These are phyloP conservation scores for Monopterus albus DNA, from an alignment of 2,113 vertebrate species.

Conservation along the genomic window DNA sequence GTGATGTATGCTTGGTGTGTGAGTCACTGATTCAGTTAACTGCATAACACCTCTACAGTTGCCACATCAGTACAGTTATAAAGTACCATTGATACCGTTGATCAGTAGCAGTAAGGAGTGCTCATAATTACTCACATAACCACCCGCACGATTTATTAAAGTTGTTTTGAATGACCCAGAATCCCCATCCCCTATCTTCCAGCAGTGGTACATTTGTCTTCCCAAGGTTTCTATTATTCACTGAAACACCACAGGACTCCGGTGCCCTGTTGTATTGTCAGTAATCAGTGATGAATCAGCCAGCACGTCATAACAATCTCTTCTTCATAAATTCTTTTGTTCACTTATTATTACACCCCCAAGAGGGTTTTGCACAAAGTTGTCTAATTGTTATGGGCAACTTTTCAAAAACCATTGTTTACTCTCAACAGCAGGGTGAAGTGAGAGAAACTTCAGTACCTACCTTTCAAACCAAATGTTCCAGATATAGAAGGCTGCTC, in stretches of 20 bases:
- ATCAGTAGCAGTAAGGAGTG: slow-evolving; percentile 27
- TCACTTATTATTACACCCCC: neutral
- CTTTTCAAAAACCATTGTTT: neutral
- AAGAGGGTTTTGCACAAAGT: neutral
- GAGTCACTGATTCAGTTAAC: slow-evolving; percentile 56
- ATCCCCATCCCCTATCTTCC: neutral
- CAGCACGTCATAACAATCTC: neutral
- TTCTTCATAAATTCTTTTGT: slow-evolving; percentile 3
- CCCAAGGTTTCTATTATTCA: slow-evolving; percentile 12
- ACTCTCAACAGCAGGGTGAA: neutral
- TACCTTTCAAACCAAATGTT: slow-evolving; percentile 97
- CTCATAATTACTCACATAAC: slow-evolving; percentile 9
- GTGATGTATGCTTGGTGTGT: slow-evolving; percentile 25
- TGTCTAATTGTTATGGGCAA: slow-evolving; percentile 2
- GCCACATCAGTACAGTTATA: slow-evolving; percentile 45
- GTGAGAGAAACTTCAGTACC: neutral
- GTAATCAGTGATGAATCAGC: slow-evolving; percentile 25
- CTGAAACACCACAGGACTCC: slow-evolving; percentile 25
- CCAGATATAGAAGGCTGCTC: slow-evolving; percentile 98
- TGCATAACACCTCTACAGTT: slow-evolving; percentile 61
- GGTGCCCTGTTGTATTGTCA: slow-evolving; percentile 15
- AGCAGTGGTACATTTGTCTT: slow-evolving; percentile 2
- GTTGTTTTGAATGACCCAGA: neutral
- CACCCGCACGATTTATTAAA: slow-evolving; percentile 2
- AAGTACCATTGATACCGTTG: slow-evolving; percentile 46